Evolutionary conservation across 2,113 vertebrate species (phyloP).

Genomic region (Bujurquina vittata): DNA sequence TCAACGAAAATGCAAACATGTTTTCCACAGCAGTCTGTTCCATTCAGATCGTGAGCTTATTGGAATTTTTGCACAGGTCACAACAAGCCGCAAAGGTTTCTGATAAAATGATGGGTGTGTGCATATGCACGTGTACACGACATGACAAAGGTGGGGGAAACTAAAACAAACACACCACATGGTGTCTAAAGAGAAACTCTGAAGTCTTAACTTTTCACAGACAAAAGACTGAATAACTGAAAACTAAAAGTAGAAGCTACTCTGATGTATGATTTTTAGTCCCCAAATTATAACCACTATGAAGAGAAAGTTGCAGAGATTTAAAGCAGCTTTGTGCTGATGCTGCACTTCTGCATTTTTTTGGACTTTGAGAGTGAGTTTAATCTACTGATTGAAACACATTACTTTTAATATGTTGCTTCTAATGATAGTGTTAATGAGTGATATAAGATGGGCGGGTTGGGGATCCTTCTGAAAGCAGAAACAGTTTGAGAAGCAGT

Average conservation of each 20-base stretch:
- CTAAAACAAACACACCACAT: neutral
- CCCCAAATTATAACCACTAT: neutral
- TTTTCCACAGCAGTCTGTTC: neutral
- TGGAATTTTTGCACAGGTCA: neutral
- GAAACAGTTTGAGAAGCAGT: too few species aligned
- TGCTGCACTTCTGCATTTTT: too few species aligned
- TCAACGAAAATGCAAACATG: neutral
- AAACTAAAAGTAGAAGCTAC: neutral
- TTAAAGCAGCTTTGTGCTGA: neutral
- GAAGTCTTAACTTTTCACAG: neutral
- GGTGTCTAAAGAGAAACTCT: neutral
- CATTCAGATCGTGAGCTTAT: too few species aligned
- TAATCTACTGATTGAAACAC: neutral
- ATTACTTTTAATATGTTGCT: too few species aligned
- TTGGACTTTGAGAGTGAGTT: neutral
- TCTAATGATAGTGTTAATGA: neutral
- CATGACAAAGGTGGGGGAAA: neutral
- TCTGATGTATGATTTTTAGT: neutral
- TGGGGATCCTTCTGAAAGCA: neutral
- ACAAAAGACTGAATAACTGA: neutral
- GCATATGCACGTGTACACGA: too few species aligned
- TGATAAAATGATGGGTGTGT: neutral
- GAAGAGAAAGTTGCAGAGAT: neutral
- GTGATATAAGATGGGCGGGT: neutral
- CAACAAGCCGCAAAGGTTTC: neutral